phyloP scores from a whole-genome alignment of 2,113 vertebrate genomes.

The Lasiurus borealis region DNA sequence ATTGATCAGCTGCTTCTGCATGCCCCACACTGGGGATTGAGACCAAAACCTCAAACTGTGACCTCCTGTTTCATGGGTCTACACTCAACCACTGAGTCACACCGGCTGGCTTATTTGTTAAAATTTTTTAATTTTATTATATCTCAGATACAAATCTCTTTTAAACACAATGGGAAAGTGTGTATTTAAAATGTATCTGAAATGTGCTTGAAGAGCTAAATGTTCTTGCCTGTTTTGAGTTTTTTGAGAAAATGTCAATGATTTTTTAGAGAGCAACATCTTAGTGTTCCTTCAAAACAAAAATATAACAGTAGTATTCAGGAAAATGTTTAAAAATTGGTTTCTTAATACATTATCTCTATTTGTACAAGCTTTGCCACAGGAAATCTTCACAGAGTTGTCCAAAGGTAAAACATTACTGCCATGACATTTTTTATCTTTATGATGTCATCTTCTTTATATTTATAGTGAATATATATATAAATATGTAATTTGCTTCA shows the following conservation, averaged over 20 bases:
- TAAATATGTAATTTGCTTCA: neutral
- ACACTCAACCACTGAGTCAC: too few relatives aligned
- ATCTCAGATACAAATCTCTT: neutral
- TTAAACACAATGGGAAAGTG: neutral
- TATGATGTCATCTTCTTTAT: slow-evolving; percentile 2
- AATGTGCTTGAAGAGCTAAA: neutral
- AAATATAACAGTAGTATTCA: slow-evolving; percentile 73
- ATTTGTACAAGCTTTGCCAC: slow-evolving; percentile 91
- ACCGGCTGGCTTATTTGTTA: neutral
- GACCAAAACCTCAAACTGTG: too few relatives aligned
- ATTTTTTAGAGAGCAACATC: neutral
- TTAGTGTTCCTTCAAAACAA: slow-evolving; percentile 29
- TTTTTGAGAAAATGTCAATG: slow-evolving; percentile 1
- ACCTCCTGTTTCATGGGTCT: too few relatives aligned
- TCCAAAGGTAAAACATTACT: slow-evolving; percentile 89
- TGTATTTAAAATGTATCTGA: neutral
- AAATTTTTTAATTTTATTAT: neutral
- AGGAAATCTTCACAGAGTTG: slow-evolving; percentile 91
- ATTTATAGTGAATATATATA: slow-evolving; percentile 71
- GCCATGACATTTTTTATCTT: slow-evolving; percentile 73
- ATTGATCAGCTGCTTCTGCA: too few relatives aligned
- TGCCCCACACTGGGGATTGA: too few relatives aligned
- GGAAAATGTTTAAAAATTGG: slow-evolving; percentile 77
- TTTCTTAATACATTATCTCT: slow-evolving; percentile 90
- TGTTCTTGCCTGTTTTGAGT: slow-evolving; percentile 16